Evolutionary conservation across 2,797 vertebrate species (phyloP), one percentile per base, ranked within the genome.

Genomic region (Morelia viridis): DNA sequence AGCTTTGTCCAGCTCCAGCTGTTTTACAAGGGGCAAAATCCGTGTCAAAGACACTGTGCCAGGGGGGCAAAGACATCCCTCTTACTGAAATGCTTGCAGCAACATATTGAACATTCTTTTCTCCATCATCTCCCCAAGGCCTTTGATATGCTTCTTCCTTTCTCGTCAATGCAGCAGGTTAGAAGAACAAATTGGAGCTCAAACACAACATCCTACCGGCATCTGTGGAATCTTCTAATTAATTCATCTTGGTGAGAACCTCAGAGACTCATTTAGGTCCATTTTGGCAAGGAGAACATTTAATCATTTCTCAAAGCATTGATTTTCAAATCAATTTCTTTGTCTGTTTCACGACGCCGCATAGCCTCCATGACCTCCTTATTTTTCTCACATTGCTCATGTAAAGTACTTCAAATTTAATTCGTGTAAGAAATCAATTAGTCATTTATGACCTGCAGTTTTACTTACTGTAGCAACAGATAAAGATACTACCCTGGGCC

Each of bases 251-350:
- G 84, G 96, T 93, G 94, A 93, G 92, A 96, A 95, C 96, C 96
- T 97, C 86, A 13, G 96, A 96, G 96, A 96, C 96, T 97, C 96
- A 97, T 97, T 87, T 96, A 97, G 96, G 94, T 94, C 95, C 88
- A 85, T 95, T 96, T 95, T 96, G 95, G 95, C 93, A 88, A 85
- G 94, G 95, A 94, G 96, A 96, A 95, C 97, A 96, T 97, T 97
- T 97, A 96, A 97, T 97, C 96, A 96, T 96, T 97, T 94, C 97
- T 96, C 96, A 95, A 95, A 95, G 95, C 96, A 97, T 97, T 94
- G 96, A 97, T 96, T 97, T 96, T 95, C 96, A 96, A 97, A 97
- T 97, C 97, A 97, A 97, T 97, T 96, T 95, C 96, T 96, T 96
- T 96, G 97, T 96, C 96, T 97, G 95, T 95, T 90, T 85, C 86